A percentile compares a stretch with the other conserved stretches of the same genome.
phyloP scores from a whole-genome alignment of 2,888 invertebrate genomes.

The Frankliniella fusca region DNA sequence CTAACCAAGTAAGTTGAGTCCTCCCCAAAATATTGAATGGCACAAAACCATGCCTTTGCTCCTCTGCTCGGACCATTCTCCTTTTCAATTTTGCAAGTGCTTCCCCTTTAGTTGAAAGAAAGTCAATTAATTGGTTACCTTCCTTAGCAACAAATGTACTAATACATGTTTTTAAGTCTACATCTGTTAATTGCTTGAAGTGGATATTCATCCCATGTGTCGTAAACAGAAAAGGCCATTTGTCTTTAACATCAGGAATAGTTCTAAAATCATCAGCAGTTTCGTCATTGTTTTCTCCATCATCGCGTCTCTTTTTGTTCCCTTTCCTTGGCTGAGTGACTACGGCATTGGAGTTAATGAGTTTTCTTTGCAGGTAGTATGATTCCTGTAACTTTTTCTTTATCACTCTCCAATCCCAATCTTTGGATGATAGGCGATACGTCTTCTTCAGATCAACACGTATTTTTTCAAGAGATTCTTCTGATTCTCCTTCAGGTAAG shows the following conservation, averaged over 20 bases:
- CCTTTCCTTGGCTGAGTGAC: background rate
- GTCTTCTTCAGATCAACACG: background rate
- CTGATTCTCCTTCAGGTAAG: background rate
- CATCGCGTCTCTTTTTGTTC: background rate
- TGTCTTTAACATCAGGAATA: background rate
- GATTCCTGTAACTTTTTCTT: background rate
- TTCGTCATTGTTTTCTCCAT: background rate
- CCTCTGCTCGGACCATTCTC: background rate
- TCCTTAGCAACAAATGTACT: background rate
- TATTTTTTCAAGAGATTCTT: background rate
- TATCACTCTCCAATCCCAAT: background rate
- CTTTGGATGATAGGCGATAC: background rate
- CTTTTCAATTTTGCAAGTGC: background rate
- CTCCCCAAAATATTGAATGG: background rate
- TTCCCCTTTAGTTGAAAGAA: background rate
- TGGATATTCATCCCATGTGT: background rate
- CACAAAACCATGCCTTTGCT: background rate
- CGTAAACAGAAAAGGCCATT: background rate
- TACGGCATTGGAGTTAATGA: background rate
- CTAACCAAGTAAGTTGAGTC: background rate
- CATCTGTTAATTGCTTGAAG: background rate
- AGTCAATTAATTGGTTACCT: background rate
- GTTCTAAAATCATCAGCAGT: background rate
- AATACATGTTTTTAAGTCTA: background rate
- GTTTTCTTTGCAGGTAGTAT: background rate